Evolutionary conservation across 2,113 vertebrate species (phyloP).

Genomic region (Aegotheles bennettii): DNA sequence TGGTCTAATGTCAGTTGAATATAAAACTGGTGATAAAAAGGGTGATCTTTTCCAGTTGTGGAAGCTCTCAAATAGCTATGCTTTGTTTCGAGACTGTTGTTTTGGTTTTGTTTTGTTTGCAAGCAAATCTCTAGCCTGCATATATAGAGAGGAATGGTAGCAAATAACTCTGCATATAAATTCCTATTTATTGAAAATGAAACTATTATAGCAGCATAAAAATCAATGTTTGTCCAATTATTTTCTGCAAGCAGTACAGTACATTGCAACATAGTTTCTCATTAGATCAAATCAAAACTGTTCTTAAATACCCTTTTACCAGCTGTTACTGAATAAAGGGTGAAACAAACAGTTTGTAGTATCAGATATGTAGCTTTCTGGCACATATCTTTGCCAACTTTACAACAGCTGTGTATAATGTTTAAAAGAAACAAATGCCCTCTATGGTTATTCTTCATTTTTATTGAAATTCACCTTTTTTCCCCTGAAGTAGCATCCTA

Average conservation of each 20-base stretch:
- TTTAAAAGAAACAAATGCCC: conserved; percentile 61
- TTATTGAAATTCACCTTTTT: conserved; percentile 33
- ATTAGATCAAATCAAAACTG: conserved; percentile 79
- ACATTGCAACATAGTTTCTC: conserved; percentile 68
- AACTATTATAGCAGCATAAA: conserved; percentile 78
- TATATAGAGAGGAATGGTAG: conserved; percentile 29
- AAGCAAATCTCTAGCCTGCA: conserved; percentile 14
- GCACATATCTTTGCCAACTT: conserved; percentile 61
- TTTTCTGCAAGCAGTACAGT: conserved; percentile 71
- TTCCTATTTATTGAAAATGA: conserved; percentile 73
- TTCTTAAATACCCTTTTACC: conserved; percentile 80
- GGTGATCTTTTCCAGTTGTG: not conserved
- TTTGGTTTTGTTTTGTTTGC: not conserved
- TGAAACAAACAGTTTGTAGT: conserved; percentile 63
- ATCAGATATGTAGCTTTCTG: conserved; percentile 60
- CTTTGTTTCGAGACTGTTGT: not conserved
- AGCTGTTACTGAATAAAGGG: conserved; percentile 75
- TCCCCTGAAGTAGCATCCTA: not conserved
- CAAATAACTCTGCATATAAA: conserved; percentile 74
- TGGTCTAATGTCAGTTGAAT: not conserved
- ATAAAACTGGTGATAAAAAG: not conserved
- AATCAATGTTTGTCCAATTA: conserved; percentile 81
- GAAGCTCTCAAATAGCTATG: not conserved
- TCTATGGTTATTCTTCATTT: conserved; percentile 46
- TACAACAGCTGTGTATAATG: conserved; percentile 59